These are phyloP conservation scores for Bergia sp. DNA, from an alignment of 92 coral and sea anemone genomes.

Conservation along the genomic window DNA sequence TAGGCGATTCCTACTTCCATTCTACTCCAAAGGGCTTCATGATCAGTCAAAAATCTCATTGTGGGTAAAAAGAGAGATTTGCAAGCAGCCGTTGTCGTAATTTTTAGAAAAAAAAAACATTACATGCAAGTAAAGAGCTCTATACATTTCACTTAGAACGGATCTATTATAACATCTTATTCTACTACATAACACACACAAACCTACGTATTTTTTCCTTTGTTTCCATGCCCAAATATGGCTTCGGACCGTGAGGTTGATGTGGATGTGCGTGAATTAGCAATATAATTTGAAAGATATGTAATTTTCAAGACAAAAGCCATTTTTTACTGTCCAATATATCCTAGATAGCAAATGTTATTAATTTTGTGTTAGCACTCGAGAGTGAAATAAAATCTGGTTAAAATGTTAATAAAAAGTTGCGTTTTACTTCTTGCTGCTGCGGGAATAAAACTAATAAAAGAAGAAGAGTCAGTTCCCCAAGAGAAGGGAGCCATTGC, in stretches of 20 bases:
- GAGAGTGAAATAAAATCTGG: background rate
- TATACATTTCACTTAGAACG: too few species aligned
- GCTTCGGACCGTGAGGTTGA: background rate
- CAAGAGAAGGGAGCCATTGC: background rate
- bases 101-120: too few species aligned
- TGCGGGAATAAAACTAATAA: background rate
- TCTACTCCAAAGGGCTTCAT: too few species aligned
- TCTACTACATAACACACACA: background rate
- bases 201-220: background rate
- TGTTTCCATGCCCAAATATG: constrained; percentile 16
- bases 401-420: background rate
- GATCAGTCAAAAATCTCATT: too few species aligned
- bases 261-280: background rate
- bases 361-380: too few species aligned
- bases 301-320: background rate
- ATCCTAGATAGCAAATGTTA: background rate
- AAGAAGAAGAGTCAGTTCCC: background rate
- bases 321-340: background rate
- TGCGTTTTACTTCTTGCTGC: background rate
- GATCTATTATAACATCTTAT: too few species aligned
- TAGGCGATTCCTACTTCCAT: too few species aligned
- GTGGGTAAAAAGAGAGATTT: too few species aligned
- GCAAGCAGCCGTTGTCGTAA: too few species aligned
- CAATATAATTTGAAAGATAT: background rate
- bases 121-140: too few species aligned